A percentile compares a stretch with the other conserved stretches of the same genome.
Evolutionary conservation across 2,797 vertebrate genomes (phyloP).

Genomic region (Onychomys arenicola): DNA sequence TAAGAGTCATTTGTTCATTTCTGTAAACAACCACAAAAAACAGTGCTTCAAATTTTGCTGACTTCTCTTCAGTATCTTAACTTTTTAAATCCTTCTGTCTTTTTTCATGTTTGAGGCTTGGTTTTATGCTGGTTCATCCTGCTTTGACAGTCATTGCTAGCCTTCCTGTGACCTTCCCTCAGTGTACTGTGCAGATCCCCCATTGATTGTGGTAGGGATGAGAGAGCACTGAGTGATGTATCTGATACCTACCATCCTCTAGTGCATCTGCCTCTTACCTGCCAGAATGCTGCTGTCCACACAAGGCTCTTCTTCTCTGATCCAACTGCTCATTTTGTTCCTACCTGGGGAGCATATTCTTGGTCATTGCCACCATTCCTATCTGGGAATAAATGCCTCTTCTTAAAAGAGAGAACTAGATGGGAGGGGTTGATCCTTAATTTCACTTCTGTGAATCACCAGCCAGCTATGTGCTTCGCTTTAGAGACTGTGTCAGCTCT

Average conservation of each 20-base stretch:
- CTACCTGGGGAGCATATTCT: neutral
- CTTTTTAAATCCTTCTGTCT: neutral
- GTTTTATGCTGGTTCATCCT: slow-evolving; percentile 40
- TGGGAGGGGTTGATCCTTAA: neutral
- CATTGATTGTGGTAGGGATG: neutral
- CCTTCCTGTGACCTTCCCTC: neutral
- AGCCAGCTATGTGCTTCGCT: neutral
- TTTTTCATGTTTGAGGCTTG: slow-evolving; percentile 25
- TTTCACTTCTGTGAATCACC: neutral
- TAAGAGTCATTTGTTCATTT: slow-evolving; percentile 38
- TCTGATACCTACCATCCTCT: neutral
- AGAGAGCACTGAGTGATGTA: neutral
- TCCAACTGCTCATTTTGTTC: neutral
- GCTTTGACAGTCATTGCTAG: slow-evolving; percentile 25
- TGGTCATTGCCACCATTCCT: neutral
- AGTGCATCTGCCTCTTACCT: neutral
- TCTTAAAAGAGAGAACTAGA: neutral
- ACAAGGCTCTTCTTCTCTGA: neutral
- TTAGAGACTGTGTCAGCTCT: neutral
- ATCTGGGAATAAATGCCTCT: neutral
- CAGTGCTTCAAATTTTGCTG: slow-evolving; percentile 22
- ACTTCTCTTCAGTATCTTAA: slow-evolving; percentile 48
- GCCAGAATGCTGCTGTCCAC: neutral
- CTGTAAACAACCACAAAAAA: neutral
- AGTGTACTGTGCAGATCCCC: neutral